phyloP scores from a whole-genome alignment of 2,888 invertebrate genomes.

The Drosophila mulleri region DNA sequence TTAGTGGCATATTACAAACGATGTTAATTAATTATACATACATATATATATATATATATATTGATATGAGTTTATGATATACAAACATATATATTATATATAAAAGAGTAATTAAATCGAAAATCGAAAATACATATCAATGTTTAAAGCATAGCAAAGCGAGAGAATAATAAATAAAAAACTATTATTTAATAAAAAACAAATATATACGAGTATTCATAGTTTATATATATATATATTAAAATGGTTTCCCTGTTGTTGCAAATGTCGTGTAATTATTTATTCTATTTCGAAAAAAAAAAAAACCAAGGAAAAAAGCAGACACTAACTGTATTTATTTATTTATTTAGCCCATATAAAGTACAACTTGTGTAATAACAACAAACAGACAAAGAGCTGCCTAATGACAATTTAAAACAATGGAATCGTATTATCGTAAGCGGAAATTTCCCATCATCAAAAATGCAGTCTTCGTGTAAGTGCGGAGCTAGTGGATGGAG shows the following conservation, averaged over 20 bases:
- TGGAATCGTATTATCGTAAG: slow-evolving; percentile 57
- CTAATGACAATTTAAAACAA: slow-evolving; percentile 73
- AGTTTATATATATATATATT: slow-evolving; percentile 75
- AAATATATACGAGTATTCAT: slow-evolving; percentile 74
- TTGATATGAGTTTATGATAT: slow-evolving; percentile 56
- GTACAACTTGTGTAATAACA: slow-evolving; percentile 53
- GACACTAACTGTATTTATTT: slow-evolving; percentile 24
- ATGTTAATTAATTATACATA: slow-evolving; percentile 44
- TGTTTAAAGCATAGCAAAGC: slow-evolving; percentile 66
- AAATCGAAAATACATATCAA: slow-evolving; percentile 68
- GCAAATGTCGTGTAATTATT: slow-evolving; percentile 67
- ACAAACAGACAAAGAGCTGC: slow-evolving; percentile 47
- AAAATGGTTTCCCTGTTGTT: slow-evolving; percentile 84
- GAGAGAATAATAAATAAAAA: slow-evolving; percentile 45
- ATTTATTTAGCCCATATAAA: slow-evolving; percentile 32
- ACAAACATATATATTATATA: slow-evolving; percentile 46
- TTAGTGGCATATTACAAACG: slow-evolving; percentile 64
- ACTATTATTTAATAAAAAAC: slow-evolving; percentile 77
- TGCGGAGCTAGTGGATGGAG: neutral
- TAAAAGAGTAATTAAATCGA: slow-evolving; percentile 33
- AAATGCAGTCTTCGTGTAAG: slow-evolving; percentile 51
- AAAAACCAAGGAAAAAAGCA: neutral
- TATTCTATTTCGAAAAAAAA: slow-evolving; percentile 55
- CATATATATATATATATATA: slow-evolving; percentile 17
- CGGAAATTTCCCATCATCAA: slow-evolving; percentile 73